Evolutionary conservation across 1,140 invertebrate genomes (phyloP).

Genomic region (Aphaenogaster floridana): DNA sequence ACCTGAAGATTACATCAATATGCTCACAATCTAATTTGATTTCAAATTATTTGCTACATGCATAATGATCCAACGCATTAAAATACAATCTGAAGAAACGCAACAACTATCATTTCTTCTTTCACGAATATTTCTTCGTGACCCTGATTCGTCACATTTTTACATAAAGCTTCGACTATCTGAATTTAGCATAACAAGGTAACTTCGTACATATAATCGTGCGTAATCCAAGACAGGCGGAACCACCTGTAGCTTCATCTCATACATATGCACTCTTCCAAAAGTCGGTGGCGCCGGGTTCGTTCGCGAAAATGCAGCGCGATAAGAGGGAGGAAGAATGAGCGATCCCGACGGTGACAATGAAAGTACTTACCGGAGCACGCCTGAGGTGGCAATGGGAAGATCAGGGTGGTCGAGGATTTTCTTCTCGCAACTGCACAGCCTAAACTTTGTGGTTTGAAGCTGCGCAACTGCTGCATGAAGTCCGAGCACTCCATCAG

Average conservation of each 20-base stretch:
- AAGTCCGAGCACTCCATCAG: slow-evolving; percentile 98
- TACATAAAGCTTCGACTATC: not conserved
- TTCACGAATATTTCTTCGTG: not conserved
- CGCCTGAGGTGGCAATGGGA: slow-evolving; percentile 96
- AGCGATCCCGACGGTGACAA: not conserved
- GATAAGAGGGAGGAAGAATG: not conserved
- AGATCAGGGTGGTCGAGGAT: slow-evolving; percentile 97
- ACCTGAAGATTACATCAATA: not conserved
- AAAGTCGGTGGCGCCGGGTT: slow-evolving; percentile 37
- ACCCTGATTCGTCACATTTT: not conserved
- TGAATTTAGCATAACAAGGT: not conserved
- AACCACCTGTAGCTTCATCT: slow-evolving; percentile 80
- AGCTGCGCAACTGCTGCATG: slow-evolving; percentile 97
- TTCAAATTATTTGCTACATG: not conserved
- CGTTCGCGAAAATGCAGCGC: not conserved
- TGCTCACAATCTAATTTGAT: not conserved
- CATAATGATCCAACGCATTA: not conserved
- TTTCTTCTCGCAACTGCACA: slow-evolving; percentile 97
- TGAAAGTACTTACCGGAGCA: slow-evolving; percentile 93
- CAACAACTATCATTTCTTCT: not conserved
- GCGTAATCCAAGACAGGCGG: slow-evolving; percentile 61
- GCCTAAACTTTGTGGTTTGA: slow-evolving; percentile 97
- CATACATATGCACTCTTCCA: slow-evolving; percentile 63
- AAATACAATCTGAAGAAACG: not conserved
- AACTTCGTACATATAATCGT: slow-evolving; percentile 51